Evolutionary conservation across 2,797 vertebrate genomes (phyloP).

Genomic region (Phoebastria nigripes): DNA sequence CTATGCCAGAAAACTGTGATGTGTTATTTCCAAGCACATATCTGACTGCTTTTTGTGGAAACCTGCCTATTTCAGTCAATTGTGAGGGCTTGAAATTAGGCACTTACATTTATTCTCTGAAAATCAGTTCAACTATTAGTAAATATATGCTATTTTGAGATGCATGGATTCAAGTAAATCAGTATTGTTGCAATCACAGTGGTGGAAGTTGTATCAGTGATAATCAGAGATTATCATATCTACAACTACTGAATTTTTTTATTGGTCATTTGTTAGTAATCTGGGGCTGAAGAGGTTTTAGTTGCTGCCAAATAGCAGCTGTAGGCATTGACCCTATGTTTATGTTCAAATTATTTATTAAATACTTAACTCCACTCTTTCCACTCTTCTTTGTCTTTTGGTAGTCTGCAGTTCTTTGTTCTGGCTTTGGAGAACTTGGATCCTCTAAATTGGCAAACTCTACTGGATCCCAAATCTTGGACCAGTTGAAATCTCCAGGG

Average conservation of each 20-base stretch:
- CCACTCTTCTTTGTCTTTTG: neutral
- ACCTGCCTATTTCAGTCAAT: constrained; percentile 30
- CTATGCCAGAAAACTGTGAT: constrained; percentile 44
- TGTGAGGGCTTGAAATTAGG: neutral
- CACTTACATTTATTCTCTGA: neutral
- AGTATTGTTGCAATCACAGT: neutral
- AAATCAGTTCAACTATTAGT: neutral
- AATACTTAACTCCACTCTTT: neutral
- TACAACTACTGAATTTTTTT: neutral
- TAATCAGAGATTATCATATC: neutral
- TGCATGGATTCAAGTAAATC: neutral
- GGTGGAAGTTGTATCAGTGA: neutral
- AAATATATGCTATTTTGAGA: neutral
- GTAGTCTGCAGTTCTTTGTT: constrained; percentile 90
- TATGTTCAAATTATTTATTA: neutral
- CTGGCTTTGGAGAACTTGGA: constrained; percentile 89
- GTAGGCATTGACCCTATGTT: neutral
- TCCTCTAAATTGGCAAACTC: constrained; percentile 84
- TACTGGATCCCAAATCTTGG: constrained; percentile 87
- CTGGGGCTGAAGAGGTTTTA: neutral
- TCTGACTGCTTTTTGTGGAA: constrained; percentile 56
- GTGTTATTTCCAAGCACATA: constrained; percentile 64
- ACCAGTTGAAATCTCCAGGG: constrained; percentile 87
- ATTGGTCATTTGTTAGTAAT: neutral
- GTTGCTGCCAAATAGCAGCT: neutral